Evolutionary conservation across 2,113 vertebrate genomes (phyloP).

Genomic region (Pavo muticus): DNA sequence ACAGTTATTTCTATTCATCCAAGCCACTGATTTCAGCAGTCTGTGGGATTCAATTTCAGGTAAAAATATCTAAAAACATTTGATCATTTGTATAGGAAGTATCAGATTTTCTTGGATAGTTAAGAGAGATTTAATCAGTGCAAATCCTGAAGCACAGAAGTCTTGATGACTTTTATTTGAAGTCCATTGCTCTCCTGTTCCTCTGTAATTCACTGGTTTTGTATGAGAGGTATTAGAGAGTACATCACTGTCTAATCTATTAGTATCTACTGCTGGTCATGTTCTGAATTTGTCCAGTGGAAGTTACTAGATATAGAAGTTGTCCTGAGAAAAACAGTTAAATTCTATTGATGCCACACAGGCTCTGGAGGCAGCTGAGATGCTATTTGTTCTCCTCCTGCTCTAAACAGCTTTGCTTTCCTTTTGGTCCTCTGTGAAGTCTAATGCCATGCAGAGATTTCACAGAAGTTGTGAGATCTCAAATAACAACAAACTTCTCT

Average conservation of each 20-base stretch:
- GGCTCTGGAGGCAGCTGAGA: not conserved
- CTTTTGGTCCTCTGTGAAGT: not conserved
- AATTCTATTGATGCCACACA: not conserved
- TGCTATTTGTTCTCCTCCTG: not conserved
- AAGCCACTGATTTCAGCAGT: not conserved
- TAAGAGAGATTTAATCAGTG: not conserved
- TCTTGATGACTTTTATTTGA: not conserved
- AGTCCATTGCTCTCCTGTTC: not conserved
- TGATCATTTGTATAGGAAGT: not conserved
- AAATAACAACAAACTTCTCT: not conserved
- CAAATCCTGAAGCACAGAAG: accelerated
- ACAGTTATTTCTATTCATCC: not conserved
- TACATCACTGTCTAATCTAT: not conserved
- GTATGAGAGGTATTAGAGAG: not conserved
- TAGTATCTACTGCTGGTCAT: not conserved
- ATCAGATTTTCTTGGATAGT: not conserved
- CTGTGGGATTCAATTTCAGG: not conserved
- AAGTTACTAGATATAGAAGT: not conserved
- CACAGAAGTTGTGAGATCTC: not conserved
- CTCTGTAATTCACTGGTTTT: not conserved
- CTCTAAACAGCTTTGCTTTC: not conserved
- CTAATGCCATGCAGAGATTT: not conserved
- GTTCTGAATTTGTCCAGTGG: not conserved
- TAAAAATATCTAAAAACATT: not conserved
- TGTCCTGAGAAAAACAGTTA: not conserved